These are phyloP conservation scores for Papilio polyxenes DNA, from an alignment of 1,140 invertebrate species.

Conservation along the genomic window DNA sequence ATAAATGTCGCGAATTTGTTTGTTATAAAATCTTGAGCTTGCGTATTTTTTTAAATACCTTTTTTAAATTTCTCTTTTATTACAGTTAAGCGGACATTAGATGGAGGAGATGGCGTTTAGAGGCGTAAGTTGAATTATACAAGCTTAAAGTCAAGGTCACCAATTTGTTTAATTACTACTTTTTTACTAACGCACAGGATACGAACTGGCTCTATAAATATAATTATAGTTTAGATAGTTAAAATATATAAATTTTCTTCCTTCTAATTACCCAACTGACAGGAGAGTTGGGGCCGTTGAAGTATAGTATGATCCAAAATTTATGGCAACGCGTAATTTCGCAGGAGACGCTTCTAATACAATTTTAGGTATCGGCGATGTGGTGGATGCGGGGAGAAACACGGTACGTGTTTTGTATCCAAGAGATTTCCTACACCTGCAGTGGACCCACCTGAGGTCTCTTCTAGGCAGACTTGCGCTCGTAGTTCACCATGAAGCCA, in stretches of 20 bases:
- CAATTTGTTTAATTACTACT: no score
- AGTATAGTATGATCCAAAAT: background rate
- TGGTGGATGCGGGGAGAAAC: no score
- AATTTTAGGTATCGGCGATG: no score
- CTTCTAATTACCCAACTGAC: background rate
- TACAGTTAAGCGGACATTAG: slow-evolving; percentile 68
- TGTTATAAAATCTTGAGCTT: slow-evolving; percentile 18
- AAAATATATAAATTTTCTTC: background rate
- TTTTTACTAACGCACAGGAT: background rate
- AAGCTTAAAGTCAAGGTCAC: background rate
- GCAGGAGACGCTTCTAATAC: background rate
- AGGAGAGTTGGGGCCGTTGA: background rate
- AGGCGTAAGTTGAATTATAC: slow-evolving; percentile 47
- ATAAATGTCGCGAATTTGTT: background rate
- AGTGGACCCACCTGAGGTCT: background rate
- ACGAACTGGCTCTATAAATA: background rate
- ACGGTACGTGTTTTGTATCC: no score
- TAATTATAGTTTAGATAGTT: background rate
- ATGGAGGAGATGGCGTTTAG: slow-evolving; percentile 52
- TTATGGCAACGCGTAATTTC: background rate
- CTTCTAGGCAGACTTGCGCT: background rate
- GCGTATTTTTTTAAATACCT: slow-evolving; percentile 19
- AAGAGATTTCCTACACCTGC: no score
- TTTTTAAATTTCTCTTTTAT: slow-evolving; percentile 44
- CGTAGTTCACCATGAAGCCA: background rate